Evolutionary conservation across 2,797 vertebrate genomes (phyloP).

Genomic region (Malurus splendens): DNA sequence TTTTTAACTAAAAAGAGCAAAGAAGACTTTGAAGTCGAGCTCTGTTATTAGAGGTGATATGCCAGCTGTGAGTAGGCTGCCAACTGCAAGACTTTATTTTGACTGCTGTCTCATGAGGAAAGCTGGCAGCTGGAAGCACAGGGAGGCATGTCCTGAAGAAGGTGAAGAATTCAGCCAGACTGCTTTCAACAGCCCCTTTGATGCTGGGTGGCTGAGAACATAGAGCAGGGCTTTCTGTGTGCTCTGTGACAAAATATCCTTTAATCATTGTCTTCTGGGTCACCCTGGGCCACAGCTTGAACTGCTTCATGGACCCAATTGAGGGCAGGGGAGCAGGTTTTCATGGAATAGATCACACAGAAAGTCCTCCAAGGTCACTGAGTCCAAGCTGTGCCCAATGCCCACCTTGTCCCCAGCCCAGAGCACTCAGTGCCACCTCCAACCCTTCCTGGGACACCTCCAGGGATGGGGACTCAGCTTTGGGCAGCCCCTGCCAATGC

Average conservation of each 20-base stretch:
- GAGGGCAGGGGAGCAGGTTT: background rate
- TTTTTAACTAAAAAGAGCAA: background rate
- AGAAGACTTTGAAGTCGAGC: background rate
- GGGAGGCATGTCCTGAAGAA: background rate
- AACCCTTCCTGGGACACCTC: background rate
- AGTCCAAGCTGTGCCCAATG: fast-evolving
- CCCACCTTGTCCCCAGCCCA: background rate
- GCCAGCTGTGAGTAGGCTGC: background rate
- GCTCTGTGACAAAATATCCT: background rate
- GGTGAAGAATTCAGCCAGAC: constrained; percentile 4
- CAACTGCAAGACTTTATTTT: constrained; percentile 26
- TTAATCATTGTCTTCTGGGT: background rate
- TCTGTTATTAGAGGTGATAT: constrained; percentile 23
- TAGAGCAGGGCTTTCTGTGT: background rate
- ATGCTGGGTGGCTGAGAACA: constrained; percentile 30
- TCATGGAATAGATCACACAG: background rate
- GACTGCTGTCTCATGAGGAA: constrained; percentile 19
- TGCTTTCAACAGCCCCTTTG: constrained; percentile 42
- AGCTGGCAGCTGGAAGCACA: constrained; percentile 27
- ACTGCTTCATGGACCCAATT: fast-evolving
- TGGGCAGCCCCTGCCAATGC: background rate
- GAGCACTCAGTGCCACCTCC: background rate
- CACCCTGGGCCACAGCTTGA: background rate
- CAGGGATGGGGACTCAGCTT: background rate
- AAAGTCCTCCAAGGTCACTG: fast-evolving